These are phyloP conservation scores for Caenorhabditis sp. DNA, from an alignment of 2,888 invertebrate species.

Conservation along the genomic window DNA sequence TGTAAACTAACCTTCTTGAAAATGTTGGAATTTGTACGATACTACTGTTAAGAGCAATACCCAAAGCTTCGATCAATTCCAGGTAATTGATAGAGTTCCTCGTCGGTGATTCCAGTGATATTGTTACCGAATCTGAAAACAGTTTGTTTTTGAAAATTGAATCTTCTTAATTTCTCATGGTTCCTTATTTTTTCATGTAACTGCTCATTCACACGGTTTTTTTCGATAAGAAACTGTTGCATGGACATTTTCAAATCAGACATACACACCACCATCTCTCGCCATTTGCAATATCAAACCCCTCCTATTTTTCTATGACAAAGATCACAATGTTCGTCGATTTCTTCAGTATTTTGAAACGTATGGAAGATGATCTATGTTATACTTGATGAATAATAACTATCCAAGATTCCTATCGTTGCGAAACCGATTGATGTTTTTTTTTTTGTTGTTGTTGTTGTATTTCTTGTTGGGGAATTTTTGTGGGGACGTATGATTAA, in stretches of 20 bases:
- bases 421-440: not conserved
- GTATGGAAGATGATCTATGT: not conserved
- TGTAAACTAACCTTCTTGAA: constrained; percentile 16
- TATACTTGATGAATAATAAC: not conserved
- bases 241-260: not conserved
- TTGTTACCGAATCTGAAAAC: constrained; percentile 6
- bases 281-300: not conserved
- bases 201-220: not conserved
- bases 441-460: not conserved
- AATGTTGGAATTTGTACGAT: constrained; percentile 20
- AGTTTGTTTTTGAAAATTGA: not conserved
- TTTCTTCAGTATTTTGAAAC: not conserved
- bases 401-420: not conserved
- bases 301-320: not conserved
- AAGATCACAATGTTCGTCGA: not conserved
- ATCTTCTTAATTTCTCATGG: not conserved
- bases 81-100: constrained; percentile 20
- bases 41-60: constrained; percentile 23
- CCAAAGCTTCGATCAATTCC: constrained; percentile 23
- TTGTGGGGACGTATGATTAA: too few relatives aligned
- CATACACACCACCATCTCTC: not conserved
- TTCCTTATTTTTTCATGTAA: not conserved
- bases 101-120: constrained; percentile 24
- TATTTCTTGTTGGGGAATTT: not conserved
- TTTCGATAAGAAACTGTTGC: not conserved